These are phyloP conservation scores for Pterobdella sp. DNA, from an alignment of 2,888 invertebrate genomes.

Conservation along the genomic window DNA sequence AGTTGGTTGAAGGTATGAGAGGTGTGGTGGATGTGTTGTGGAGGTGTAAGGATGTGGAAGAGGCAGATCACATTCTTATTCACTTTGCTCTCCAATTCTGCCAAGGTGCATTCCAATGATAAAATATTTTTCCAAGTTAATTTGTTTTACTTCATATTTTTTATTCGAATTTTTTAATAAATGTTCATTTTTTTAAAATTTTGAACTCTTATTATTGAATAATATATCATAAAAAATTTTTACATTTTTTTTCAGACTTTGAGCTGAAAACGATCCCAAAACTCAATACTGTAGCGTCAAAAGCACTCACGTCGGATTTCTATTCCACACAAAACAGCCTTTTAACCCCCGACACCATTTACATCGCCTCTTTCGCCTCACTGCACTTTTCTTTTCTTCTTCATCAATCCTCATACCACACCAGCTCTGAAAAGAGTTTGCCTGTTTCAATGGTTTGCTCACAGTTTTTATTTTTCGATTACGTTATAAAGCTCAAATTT, in stretches of 20 bases:
- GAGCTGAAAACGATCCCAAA: not conserved
- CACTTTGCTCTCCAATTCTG: slow-evolving; percentile 85
- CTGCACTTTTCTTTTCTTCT: slow-evolving; percentile 73
- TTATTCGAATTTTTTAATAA: too few species aligned
- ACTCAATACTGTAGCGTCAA: too few species aligned
- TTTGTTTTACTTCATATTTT: too few species aligned
- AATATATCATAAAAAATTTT: not conserved
- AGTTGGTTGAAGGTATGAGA: slow-evolving; percentile 27
- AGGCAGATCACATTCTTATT: slow-evolving; percentile 82
- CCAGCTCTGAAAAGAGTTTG: slow-evolving; percentile 39
- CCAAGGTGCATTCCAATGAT: slow-evolving; percentile 59
- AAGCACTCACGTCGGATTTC: too few species aligned
- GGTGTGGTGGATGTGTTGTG: slow-evolving; percentile 67
- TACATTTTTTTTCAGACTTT: not conserved
- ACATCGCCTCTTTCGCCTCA: slow-evolving; percentile 78
- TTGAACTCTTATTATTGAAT: too few species aligned
- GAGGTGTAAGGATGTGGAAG: slow-evolving; percentile 69
- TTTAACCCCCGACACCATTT: slow-evolving; percentile 90
- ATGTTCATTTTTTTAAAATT: too few species aligned
- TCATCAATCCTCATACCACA: slow-evolving; percentile 67
- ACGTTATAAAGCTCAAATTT: too few species aligned
- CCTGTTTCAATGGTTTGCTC: slow-evolving; percentile 55
- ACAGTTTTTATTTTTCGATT: not conserved
- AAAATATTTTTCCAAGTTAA: too few species aligned
- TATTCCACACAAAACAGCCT: slow-evolving; percentile 44